A percentile compares a stretch with the other conserved stretches of the same genome.
Evolutionary conservation across 2,797 vertebrate species (phyloP).

Genomic region (Phylloscopus collybita): DNA sequence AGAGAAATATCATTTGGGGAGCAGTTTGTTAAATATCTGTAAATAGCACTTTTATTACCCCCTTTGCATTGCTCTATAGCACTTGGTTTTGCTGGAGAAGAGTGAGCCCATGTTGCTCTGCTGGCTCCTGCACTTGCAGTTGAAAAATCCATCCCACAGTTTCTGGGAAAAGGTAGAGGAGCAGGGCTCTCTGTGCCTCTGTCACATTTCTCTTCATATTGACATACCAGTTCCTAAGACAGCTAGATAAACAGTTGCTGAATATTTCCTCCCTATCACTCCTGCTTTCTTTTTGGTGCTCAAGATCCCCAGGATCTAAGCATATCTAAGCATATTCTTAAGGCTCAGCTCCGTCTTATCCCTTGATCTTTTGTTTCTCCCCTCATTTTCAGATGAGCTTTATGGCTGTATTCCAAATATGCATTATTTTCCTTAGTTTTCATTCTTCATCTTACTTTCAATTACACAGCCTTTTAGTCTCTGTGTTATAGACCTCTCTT

Average conservation of each 20-base stretch:
- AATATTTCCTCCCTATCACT: neutral
- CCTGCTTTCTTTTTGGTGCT: neutral
- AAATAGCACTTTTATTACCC: constrained; percentile 43
- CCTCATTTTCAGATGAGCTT: neutral
- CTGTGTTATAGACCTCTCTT: neutral
- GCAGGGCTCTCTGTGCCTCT: neutral
- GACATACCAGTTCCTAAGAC: neutral
- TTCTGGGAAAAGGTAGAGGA: neutral
- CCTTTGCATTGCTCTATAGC: constrained; percentile 3
- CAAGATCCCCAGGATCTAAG: neutral
- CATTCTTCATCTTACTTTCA: neutral
- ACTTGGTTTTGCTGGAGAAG: constrained; percentile 14
- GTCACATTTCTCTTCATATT: neutral
- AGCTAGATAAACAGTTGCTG: neutral
- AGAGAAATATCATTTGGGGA: constrained; percentile 40
- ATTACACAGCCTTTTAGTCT: neutral
- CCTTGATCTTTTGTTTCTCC: neutral
- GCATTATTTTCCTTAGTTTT: neutral
- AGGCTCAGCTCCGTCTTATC: neutral
- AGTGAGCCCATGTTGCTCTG: neutral
- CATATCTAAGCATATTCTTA: neutral
- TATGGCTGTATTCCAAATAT: neutral
- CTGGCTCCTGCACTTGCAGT: neutral
- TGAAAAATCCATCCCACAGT: neutral
- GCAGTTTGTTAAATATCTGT: constrained; percentile 58